These are phyloP conservation scores for Melieria crassipennis DNA, from an alignment of 2,888 invertebrate species.

Conservation along the genomic window DNA sequence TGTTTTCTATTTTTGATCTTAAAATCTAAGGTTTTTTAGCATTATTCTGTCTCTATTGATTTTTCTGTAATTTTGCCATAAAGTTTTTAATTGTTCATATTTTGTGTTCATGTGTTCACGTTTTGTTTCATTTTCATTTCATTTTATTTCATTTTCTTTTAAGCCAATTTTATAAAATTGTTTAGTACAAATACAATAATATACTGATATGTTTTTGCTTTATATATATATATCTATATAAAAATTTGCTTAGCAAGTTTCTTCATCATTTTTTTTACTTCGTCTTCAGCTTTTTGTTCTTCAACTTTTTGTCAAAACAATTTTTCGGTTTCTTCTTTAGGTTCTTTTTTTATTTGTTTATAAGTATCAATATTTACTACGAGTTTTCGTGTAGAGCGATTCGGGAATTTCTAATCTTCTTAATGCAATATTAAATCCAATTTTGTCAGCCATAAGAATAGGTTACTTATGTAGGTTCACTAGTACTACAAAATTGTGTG, in stretches of 20 bases:
- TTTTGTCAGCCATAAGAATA: constrained; percentile 39
- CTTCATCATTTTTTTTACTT: constrained; percentile 10
- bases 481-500: no score
- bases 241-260: constrained; percentile 31
- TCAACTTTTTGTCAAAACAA: constrained; percentile 14
- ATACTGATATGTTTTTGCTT: constrained; percentile 53
- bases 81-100: constrained; percentile 16
- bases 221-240: constrained; percentile 24
- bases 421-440: constrained; percentile 27
- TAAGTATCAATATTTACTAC: background rate
- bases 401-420: background rate
- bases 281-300: constrained; percentile 14
- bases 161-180: constrained; percentile 56
- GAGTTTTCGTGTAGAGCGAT: background rate
- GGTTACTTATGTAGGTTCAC: constrained; percentile 25
- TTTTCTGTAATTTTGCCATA: constrained; percentile 7
- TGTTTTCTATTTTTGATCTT: constrained; percentile 21
- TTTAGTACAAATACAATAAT: constrained; percentile 59
- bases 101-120: constrained; percentile 26
- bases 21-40: constrained; percentile 42
- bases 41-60: constrained; percentile 21
- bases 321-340: background rate
- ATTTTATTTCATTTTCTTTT: constrained; percentile 40
- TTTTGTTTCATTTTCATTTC: constrained; percentile 13
- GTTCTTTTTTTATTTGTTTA: background rate